Evolutionary conservation across 2,888 invertebrate genomes (phyloP).

Genomic region (Meta bourneti): DNA sequence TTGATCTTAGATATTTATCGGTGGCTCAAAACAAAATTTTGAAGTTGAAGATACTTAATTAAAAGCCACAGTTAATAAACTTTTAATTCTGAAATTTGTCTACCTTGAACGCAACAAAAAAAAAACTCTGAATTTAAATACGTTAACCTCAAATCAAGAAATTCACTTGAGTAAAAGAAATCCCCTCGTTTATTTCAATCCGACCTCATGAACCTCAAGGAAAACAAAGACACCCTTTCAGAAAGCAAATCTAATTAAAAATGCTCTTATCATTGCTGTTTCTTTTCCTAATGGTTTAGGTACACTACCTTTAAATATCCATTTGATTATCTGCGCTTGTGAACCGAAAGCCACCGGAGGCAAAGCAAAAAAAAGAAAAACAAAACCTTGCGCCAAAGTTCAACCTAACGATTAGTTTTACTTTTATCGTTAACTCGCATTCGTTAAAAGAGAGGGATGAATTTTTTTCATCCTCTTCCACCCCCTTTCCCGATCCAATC

Average conservation of each 20-base stretch:
- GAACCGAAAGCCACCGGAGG: conserved; percentile 1
- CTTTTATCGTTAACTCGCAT: conserved; percentile 57
- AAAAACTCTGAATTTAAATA: neutral
- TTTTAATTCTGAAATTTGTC: no score
- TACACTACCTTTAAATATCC: conserved; percentile 61
- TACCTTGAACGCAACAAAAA: no score
- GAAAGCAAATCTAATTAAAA: conserved; percentile 60
- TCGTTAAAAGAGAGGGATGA: conserved; percentile 19
- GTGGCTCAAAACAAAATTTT: no score
- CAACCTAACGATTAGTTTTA: conserved; percentile 66
- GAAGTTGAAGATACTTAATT: no score
- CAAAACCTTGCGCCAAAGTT: conserved; percentile 48
- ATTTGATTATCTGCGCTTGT: conserved; percentile 61
- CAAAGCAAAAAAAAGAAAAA: conserved; percentile 22
- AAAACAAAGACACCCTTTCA: neutral
- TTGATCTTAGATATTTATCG: no score
- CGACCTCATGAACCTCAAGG: neutral
- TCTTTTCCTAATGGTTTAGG: conserved; percentile 51
- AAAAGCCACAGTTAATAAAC: no score
- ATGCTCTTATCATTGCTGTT: conserved; percentile 43
- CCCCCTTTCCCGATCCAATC: conserved; percentile 47
- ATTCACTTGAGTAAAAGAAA: neutral
- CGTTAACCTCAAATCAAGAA: neutral
- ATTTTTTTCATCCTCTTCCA: conserved; percentile 27
- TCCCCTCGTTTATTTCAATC: neutral